Percentiles rank a stretch among this genome's conserved stretches.
phyloP scores from a whole-genome alignment of 2,888 invertebrate genomes.

The Stenodera caucasica region DNA sequence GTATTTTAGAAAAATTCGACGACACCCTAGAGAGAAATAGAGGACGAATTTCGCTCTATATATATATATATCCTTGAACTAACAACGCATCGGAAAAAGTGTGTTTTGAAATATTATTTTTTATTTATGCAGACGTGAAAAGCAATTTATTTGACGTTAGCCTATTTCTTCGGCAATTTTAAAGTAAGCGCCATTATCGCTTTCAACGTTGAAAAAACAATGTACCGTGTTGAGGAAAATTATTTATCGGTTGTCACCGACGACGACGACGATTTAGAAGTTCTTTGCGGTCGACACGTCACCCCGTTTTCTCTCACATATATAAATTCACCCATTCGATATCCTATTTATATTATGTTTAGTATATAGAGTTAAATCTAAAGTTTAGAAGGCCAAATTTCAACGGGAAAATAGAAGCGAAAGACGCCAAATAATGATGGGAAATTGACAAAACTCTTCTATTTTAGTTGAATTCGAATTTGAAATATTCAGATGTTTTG shows the following conservation, averaged over 20 bases:
- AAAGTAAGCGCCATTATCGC: neutral
- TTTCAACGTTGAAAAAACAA: neutral
- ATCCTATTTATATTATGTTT: neutral
- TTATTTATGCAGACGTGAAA: neutral
- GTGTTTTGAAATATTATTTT: conserved; percentile 6
- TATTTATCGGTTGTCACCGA: neutral
- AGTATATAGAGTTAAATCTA: no score
- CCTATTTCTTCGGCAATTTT: conserved; percentile 5
- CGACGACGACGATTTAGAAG: neutral
- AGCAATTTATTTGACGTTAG: conserved; percentile 1
- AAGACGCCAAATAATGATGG: conserved; percentile 4
- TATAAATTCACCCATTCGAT: no score
- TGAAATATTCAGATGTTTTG: conserved; percentile 4
- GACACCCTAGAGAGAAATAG: neutral
- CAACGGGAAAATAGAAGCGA: no score
- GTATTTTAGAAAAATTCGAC: neutral
- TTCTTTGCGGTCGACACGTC: neutral
- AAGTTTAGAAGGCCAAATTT: neutral
- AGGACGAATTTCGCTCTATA: no score
- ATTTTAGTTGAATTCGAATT: neutral
- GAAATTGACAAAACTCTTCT: neutral
- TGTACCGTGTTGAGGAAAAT: neutral
- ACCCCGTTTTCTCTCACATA: neutral
- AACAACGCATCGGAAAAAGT: no score
- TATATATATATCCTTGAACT: no score